phyloP scores from a whole-genome alignment of 1,140 invertebrate species.

The Zaprionus camerounensis region DNA sequence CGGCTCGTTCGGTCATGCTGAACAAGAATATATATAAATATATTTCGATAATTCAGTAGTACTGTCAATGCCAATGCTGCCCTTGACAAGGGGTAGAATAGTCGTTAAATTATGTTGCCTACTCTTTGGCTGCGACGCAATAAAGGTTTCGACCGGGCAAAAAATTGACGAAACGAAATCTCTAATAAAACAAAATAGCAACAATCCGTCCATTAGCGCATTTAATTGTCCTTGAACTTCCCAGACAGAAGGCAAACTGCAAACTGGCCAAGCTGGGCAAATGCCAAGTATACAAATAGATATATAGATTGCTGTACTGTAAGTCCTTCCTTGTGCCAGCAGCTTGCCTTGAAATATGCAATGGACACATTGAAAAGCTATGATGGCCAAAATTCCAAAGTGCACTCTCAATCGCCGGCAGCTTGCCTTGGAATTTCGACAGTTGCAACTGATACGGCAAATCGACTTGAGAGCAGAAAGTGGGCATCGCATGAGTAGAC shows the following conservation, averaged over 20 bases:
- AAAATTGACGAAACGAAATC: background rate
- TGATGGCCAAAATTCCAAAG: constrained; percentile 30
- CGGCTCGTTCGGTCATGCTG: background rate
- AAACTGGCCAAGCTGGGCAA: constrained; percentile 23
- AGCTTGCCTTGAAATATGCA: constrained; percentile 38
- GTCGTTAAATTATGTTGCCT: constrained; percentile 28
- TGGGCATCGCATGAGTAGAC: background rate
- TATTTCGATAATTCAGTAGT: too few relatives aligned
- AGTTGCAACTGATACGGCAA: constrained; percentile 40
- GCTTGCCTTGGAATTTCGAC: constrained; percentile 21
- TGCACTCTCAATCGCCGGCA: background rate
- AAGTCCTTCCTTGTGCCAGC: background rate
- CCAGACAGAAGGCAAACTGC: constrained; percentile 12
- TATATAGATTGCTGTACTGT: background rate
- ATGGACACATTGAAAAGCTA: constrained; percentile 39
- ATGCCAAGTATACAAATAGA: constrained; percentile 26
- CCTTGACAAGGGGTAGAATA: background rate
- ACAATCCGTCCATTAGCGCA: constrained; percentile 22
- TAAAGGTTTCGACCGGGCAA: background rate
- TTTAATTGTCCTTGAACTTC: constrained; percentile 52
- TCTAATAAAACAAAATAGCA: constrained; percentile 22
- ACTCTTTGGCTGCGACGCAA: constrained; percentile 38
- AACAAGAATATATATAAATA: background rate
- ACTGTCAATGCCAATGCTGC: background rate
- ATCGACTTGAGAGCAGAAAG: constrained; percentile 13